Evolutionary conservation across 1,140 invertebrate genomes (phyloP), one percentile per base, ranked within the genome.

Genomic region (Formica exsecta): DNA sequence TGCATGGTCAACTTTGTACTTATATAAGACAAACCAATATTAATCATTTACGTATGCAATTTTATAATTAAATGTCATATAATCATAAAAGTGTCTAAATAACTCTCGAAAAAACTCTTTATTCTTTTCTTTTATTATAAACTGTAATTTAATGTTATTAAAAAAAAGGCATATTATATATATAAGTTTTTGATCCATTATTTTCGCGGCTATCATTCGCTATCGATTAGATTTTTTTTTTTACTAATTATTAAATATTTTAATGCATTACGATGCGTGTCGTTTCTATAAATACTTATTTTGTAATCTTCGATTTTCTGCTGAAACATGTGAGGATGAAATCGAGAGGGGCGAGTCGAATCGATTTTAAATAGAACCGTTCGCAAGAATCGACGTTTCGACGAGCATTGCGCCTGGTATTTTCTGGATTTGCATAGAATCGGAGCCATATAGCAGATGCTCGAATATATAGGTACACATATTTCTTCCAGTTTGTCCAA

Each of bases 361-460:
- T 87, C 62, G 79, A 85, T 85, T 73, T 85, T 87, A 85, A 87
- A 85, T 87, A 85, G 80, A 86, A 65, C 19, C 36, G 48, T 74
- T 85, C 51, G 11, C 86, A n/a, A 85, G 85, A 85, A 85, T 74
- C 32, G 61, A 84, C 70, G 36, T 76, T 66, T 68, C 68, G 68
- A 74, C 80, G 61, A 57, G 62, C 64, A 68, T 75, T 64, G 70
- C 81, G 81, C 38, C 36, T 85, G 65, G 80, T 74, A 85, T 75
- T 86, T 66, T 57, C 61, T 44, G 29, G 80, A 87, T 87, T 87
- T 86, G 80, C 86, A 87, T 85, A 48, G 61, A 3, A 87, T 74
- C 71, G 41, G 38, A 87, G 38, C 54, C 22, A 44, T 22, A 71
- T 22, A 71, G 61, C 51, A 74, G 66, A 68, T 74, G 66, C 80